Evolutionary conservation across 2,888 invertebrate genomes (phyloP).

Genomic region (Drosophila lacicola): DNA sequence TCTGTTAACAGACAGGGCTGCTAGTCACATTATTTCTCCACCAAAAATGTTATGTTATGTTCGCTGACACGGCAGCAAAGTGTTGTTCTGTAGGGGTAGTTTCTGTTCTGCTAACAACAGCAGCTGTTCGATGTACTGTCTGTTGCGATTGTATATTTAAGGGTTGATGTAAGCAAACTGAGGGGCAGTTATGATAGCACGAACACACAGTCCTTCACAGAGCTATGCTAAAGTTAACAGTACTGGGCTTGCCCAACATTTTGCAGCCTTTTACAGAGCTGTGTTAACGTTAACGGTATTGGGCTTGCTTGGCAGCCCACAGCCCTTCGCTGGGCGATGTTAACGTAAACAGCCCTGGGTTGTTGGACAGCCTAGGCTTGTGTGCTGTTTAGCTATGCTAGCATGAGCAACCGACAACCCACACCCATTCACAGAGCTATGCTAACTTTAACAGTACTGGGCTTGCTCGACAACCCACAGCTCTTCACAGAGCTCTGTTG

Average conservation of each 20-base stretch:
- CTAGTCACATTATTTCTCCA: background rate
- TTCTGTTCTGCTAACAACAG: background rate
- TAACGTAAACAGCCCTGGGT: too few relatives aligned
- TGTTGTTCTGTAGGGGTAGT: slow-evolving; percentile 2
- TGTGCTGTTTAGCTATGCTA: background rate
- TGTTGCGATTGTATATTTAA: background rate
- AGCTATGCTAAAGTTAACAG: background rate
- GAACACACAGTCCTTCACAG: background rate
- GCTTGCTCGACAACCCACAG: too few relatives aligned
- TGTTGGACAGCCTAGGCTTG: too few relatives aligned
- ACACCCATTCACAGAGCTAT: background rate
- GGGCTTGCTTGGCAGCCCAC: too few relatives aligned
- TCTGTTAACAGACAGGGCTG: background rate
- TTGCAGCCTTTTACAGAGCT: too few relatives aligned
- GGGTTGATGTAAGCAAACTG: background rate
- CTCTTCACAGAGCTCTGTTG: too few relatives aligned
- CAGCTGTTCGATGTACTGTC: background rate
- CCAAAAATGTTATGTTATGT: slow-evolving; percentile 1
- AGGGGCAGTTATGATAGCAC: slow-evolving; percentile 8
- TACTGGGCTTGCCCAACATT: too few relatives aligned
- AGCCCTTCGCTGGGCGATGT: too few relatives aligned
- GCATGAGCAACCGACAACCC: too few relatives aligned
- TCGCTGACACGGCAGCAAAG: background rate
- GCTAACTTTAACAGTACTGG: background rate
- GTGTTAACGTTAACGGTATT: too few relatives aligned